Evolutionary conservation across 2,113 vertebrate species (phyloP).

Genomic region (Oophaga pumilio): DNA sequence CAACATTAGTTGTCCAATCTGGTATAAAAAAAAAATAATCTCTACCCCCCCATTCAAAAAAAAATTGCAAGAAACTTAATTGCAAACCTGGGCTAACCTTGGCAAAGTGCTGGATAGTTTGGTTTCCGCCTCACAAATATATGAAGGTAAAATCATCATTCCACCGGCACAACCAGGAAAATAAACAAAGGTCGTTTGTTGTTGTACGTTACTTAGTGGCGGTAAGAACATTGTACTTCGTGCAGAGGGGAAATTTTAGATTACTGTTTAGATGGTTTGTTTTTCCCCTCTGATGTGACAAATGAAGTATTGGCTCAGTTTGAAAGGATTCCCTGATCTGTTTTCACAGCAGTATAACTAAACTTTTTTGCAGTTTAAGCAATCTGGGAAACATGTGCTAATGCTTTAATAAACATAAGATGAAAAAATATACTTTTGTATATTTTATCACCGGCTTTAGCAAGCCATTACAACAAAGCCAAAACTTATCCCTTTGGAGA

Average conservation of each 20-base stretch:
- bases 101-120: neutral
- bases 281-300: conserved; percentile 39
- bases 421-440: conserved; percentile 56
- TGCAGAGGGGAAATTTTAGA: conserved; percentile 44
- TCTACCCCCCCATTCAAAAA: neutral
- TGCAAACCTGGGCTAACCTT: neutral
- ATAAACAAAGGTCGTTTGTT: conserved; percentile 1
- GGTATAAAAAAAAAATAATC: neutral
- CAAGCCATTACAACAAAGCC: conserved; percentile 9
- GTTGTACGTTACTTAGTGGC: neutral
- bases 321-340: conserved; percentile 50
- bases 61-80: neutral
- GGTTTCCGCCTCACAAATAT: neutral
- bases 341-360: conserved; percentile 48
- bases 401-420: conserved; percentile 51
- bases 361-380: conserved; percentile 45
- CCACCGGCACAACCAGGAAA: neutral
- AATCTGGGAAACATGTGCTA: conserved; percentile 47
- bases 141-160: neutral
- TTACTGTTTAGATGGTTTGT: conserved; percentile 49
- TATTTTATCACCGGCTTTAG: conserved; percentile 43
- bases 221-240: conserved; percentile 7
- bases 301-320: conserved; percentile 50
- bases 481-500: conserved; percentile 7
- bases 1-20: neutral